A percentile compares a stretch with the other conserved stretches of the same genome.
Conservation (phyloP, 2,113 vertebrate genomes). For the Malurus alboscapulatus region DNA sequence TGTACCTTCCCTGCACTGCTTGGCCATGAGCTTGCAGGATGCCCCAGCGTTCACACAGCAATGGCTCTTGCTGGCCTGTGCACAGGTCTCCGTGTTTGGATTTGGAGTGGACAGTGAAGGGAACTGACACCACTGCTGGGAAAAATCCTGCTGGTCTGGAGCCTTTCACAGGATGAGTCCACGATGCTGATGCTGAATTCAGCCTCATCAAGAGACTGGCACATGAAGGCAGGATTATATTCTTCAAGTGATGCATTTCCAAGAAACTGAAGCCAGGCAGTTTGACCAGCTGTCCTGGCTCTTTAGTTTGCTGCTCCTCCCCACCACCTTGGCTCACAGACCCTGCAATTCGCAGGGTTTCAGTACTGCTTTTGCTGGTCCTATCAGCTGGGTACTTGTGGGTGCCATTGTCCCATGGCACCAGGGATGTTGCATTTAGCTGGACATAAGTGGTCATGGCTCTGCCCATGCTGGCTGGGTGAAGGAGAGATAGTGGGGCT, state of each 20-base stretch:
- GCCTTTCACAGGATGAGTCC: constrained; percentile 80
- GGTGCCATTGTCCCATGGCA: background rate
- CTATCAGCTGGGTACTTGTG: background rate
- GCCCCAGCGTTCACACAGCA: accelerated
- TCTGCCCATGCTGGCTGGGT: background rate
- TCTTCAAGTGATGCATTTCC: constrained; percentile 42
- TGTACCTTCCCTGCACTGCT: accelerated
- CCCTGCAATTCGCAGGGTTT: accelerated
- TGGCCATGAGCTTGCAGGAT: accelerated
- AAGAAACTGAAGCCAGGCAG: background rate
- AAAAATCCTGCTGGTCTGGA: constrained; percentile 70
- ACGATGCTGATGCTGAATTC: constrained; percentile 71
- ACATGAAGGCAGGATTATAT: constrained; percentile 73
- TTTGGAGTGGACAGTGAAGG: constrained; percentile 77
- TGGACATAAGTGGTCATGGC: background rate
- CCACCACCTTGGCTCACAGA: background rate
- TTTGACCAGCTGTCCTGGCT: background rate
- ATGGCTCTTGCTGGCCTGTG: background rate
- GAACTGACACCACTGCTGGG: constrained; percentile 88
- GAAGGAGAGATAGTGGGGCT: background rate
- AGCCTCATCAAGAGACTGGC: constrained; percentile 68
- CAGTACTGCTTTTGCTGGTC: accelerated
- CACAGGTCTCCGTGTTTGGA: constrained; percentile 80
- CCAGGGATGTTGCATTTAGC: background rate
- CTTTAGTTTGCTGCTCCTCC: background rate